These are phyloP conservation scores for Abscondita cerata DNA, from an alignment of 2,888 invertebrate species.

Conservation along the genomic window DNA sequence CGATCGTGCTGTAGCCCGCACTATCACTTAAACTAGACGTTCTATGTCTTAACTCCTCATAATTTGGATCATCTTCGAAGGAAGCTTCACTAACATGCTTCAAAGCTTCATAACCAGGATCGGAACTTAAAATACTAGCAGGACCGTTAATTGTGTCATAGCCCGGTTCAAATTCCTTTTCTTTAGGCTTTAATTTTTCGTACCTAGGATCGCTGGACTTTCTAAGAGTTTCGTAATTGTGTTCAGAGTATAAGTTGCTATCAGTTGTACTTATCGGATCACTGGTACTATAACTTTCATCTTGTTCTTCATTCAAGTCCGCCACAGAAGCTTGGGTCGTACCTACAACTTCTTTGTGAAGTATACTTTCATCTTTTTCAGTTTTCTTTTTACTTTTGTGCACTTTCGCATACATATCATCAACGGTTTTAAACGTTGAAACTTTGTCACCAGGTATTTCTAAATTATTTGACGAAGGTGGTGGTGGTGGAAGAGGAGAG, in stretches of 20 bases:
- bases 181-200: constrained; percentile 47
- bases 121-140: constrained; percentile 65
- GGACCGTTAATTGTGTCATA: constrained; percentile 62
- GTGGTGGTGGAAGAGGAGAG: constrained; percentile 85
- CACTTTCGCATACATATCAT: constrained; percentile 91
- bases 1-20: constrained; percentile 51
- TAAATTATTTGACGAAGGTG: constrained; percentile 59
- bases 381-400: constrained; percentile 64
- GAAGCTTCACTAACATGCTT: constrained; percentile 44
- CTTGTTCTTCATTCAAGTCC: background rate
- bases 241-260: constrained; percentile 50
- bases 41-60: constrained; percentile 73
- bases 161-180: constrained; percentile 48
- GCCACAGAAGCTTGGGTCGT: constrained; percentile 1
- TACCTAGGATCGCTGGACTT: constrained; percentile 55
- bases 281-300: background rate
- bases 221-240: constrained; percentile 69
- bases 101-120: constrained; percentile 78
- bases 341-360: constrained; percentile 6
- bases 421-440: constrained; percentile 66
- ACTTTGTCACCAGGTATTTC: constrained; percentile 47
- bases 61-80: constrained; percentile 75
- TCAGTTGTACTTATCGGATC: background rate
- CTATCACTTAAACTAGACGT: constrained; percentile 50
- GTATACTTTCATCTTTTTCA: constrained; percentile 19